Evolutionary conservation across 1,140 invertebrate species (phyloP).

Genomic region (Drusus annulatus): DNA sequence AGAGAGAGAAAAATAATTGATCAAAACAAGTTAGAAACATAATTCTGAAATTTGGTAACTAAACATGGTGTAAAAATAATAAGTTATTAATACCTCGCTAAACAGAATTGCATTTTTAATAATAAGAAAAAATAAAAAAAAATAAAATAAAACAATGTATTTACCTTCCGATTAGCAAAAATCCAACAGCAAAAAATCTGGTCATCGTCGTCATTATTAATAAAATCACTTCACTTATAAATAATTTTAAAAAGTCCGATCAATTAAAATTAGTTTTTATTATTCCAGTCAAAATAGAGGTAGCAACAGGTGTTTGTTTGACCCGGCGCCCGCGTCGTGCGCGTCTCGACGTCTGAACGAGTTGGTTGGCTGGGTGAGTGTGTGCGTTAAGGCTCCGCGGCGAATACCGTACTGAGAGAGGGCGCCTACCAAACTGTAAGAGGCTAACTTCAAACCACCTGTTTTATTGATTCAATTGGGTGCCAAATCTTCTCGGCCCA

Average conservation of each 20-base stretch:
- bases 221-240: not conserved
- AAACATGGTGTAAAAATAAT: too few species aligned
- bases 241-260: not conserved
- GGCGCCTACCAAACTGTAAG: not conserved
- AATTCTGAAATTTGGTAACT: too few species aligned
- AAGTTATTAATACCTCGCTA: too few species aligned
- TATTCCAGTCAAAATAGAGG: too few species aligned
- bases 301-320: too few species aligned
- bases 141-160: not conserved
- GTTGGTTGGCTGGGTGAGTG: not conserved
- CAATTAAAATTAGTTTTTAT: too few species aligned
- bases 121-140: too few species aligned
- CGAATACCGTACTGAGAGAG: not conserved
- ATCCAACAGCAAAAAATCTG: not conserved
- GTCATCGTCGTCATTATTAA: not conserved
- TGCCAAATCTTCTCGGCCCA: too few species aligned
- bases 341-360: not conserved
- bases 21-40: too few species aligned
- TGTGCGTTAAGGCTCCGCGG: not conserved
- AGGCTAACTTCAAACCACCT: not conserved
- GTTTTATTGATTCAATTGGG: not conserved
- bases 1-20: too few species aligned
- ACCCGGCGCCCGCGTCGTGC: not conserved
- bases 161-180: slow-evolving; percentile 21
- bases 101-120: too few species aligned